Evolutionary conservation across 2,113 vertebrate genomes (phyloP).

Genomic region (Lagopus leucura): DNA sequence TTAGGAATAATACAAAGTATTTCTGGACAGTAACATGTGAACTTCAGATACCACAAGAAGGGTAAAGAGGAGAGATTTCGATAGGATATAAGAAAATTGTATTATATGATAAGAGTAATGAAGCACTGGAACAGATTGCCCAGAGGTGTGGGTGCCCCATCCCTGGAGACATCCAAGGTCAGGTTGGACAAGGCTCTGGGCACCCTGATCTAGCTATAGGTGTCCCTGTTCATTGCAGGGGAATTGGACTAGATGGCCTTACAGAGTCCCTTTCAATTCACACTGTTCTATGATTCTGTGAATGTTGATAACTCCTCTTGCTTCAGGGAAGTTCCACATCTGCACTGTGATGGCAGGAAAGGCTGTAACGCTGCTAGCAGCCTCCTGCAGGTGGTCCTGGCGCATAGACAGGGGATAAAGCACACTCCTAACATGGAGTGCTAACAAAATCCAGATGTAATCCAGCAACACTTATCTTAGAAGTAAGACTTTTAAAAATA

Average conservation of each 20-base stretch:
- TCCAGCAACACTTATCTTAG: not conserved
- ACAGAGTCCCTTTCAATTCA: too few relatives aligned
- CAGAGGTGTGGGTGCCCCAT: too few relatives aligned
- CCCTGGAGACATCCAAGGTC: too few relatives aligned
- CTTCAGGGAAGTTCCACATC: accelerated
- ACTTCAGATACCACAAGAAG: not conserved
- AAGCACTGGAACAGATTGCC: too few relatives aligned
- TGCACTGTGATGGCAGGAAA: not conserved
- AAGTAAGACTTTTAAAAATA: not conserved
- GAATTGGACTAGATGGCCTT: too few relatives aligned
- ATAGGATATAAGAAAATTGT: too few relatives aligned
- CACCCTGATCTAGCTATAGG: too few relatives aligned
- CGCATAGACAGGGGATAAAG: not conserved
- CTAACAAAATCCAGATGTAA: not conserved
- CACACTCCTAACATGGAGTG: not conserved
- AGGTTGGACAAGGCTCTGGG: too few relatives aligned
- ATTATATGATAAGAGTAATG: too few relatives aligned
- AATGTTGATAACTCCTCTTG: not conserved
- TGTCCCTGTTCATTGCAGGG: too few relatives aligned
- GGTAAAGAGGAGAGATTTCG: not conserved
- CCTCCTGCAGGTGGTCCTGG: not conserved
- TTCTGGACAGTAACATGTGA: accelerated
- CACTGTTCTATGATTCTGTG: too few relatives aligned
- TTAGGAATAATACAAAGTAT: not conserved
- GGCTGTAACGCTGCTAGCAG: too few relatives aligned